A percentile compares a stretch with the other conserved stretches of the same genome.
These are phyloP conservation scores for Chaetops frenatus DNA, from an alignment of 2,113 vertebrate genomes.

Conservation along the genomic window DNA sequence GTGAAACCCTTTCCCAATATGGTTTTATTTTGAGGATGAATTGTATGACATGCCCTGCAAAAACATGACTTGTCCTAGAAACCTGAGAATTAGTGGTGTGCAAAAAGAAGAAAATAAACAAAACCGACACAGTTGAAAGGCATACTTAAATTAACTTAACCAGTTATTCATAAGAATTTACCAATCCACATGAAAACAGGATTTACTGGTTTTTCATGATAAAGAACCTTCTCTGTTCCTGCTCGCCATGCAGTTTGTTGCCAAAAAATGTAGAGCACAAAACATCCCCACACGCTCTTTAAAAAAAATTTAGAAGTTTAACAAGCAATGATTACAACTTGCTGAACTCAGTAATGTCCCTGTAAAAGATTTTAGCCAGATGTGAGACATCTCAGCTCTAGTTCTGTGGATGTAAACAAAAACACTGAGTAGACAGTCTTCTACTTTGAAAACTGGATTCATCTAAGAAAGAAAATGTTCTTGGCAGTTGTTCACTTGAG, in stretches of 20 bases:
- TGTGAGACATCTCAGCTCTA: not conserved
- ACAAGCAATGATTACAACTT: not conserved
- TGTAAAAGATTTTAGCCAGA: not conserved
- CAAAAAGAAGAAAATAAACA: not conserved
- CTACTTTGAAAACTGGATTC: not conserved
- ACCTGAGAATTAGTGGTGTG: not conserved
- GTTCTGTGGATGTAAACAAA: not conserved
- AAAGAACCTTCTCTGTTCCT: not conserved
- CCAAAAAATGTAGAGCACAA: not conserved
- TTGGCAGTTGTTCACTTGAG: not conserved
- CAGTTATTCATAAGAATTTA: not conserved
- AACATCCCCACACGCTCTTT: rapidly evolving
- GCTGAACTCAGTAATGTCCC: not conserved
- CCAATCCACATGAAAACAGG: not conserved
- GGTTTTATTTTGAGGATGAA: not conserved
- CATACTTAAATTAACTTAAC: not conserved
- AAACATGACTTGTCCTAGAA: not conserved
- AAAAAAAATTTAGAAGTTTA: not conserved
- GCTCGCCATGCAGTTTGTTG: not conserved
- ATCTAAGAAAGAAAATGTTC: not conserved
- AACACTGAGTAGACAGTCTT: not conserved
- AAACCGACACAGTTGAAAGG: not conserved
- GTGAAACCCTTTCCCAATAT: not conserved
- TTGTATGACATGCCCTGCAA: not conserved
- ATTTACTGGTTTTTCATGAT: not conserved